Conservation (phyloP, 23 tunicate genomes). For the Clavelina lepadiformis region DNA sequence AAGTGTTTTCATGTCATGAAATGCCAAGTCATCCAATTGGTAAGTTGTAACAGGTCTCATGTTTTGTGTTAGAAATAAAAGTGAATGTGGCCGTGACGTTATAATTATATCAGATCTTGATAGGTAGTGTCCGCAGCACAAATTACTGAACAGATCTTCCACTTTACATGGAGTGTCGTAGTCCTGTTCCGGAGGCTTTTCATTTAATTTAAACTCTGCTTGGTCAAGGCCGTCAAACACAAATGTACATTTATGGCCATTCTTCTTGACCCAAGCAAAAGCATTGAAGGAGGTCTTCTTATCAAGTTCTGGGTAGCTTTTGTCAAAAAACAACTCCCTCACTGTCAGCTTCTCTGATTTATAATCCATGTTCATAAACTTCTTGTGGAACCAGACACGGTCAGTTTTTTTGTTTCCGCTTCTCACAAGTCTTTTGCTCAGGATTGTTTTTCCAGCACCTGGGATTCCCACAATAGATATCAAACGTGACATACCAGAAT, state of each 20-base stretch:
- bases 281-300: not conserved
- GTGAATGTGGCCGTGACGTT: conserved; percentile 18
- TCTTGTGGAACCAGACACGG: conserved; percentile 1
- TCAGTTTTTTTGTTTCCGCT: not conserved
- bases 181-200: conserved; percentile 10
- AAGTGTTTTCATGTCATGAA: conserved; percentile 4
- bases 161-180: conserved; percentile 1
- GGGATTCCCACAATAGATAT: conserved; percentile 17
- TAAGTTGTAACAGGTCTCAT: conserved; percentile 1
- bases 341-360: conserved; percentile 2
- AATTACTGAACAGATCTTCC: not conserved
- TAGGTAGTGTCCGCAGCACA: conserved; percentile 16
- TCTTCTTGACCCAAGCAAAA: not conserved
- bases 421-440: conserved; percentile 2
- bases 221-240: conserved; percentile 27
- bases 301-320: not conserved
- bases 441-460: conserved; percentile 32
- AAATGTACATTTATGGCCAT: conserved; percentile 9
- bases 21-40: conserved; percentile 8
- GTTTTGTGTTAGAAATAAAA: not conserved
- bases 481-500: not conserved
- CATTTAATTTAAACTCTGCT: not conserved
- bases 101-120: not conserved
- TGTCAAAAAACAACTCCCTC: conserved; percentile 9
- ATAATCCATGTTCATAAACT: conserved; percentile 10